These are phyloP conservation scores for Polymixis flavicincta DNA, from an alignment of 2,888 invertebrate genomes.

Conservation along the genomic window DNA sequence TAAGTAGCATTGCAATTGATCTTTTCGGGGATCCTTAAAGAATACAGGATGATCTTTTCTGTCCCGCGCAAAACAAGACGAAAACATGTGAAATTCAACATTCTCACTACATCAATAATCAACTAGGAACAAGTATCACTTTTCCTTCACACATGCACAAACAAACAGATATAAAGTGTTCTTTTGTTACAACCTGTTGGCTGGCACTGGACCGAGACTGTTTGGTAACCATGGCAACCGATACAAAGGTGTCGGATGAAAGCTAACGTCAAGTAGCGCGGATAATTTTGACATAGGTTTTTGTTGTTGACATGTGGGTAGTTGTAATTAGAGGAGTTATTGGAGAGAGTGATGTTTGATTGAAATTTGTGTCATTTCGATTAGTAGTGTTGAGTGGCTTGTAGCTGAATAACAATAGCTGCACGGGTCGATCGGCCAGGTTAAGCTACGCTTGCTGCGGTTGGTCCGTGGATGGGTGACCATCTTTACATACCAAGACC, in stretches of 20 bases:
- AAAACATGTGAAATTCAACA: slow-evolving; percentile 31
- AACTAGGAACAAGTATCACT: slow-evolving; percentile 54
- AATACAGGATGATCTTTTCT: background rate
- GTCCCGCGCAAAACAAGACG: background rate
- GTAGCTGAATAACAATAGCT: no score
- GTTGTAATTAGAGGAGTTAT: background rate
- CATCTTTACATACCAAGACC: no score
- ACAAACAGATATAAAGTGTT: slow-evolving; percentile 53
- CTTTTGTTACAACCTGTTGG: slow-evolving; percentile 87
- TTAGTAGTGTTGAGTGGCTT: no score
- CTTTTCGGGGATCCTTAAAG: background rate
- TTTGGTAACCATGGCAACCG: slow-evolving; percentile 78
- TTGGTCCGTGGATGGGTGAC: no score
- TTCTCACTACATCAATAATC: slow-evolving; percentile 22
- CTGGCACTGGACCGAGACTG: slow-evolving; percentile 73
- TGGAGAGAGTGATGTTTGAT: background rate
- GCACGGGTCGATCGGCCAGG: no score
- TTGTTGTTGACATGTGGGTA: background rate
- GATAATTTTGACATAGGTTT: slow-evolving; percentile 31
- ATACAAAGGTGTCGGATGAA: slow-evolving; percentile 68
- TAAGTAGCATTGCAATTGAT: no score
- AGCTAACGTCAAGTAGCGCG: slow-evolving; percentile 49
- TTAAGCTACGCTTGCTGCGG: no score
- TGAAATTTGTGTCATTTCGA: background rate
- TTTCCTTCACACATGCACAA: slow-evolving; percentile 57